phyloP scores from a whole-genome alignment of 2,888 invertebrate genomes.

The Theretra japonica region DNA sequence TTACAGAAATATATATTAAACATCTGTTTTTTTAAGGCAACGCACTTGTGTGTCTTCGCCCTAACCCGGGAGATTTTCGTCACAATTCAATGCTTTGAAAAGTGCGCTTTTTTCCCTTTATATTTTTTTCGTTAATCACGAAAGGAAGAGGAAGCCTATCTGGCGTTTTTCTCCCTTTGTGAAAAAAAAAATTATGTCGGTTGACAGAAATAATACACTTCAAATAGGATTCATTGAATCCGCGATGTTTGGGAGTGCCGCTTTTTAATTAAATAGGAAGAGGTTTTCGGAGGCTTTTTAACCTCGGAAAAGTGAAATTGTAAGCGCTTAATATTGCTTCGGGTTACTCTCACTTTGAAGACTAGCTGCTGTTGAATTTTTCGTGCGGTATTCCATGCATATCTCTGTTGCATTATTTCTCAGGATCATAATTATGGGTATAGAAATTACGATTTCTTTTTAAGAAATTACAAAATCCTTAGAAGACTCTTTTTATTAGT shows the following conservation, averaged over 20 bases:
- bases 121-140: slow-evolving; percentile 26
- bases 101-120: slow-evolving; percentile 19
- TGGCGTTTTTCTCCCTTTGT: slow-evolving; percentile 14
- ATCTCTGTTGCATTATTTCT: too few species aligned
- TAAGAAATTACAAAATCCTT: too few species aligned
- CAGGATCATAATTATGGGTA: too few species aligned
- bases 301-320: background rate
- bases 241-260: slow-evolving; percentile 10
- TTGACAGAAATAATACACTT: slow-evolving; percentile 22
- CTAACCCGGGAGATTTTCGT: slow-evolving; percentile 4
- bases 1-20: too few species aligned
- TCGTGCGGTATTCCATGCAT: too few species aligned
- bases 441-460: too few species aligned
- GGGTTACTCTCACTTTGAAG: too few species aligned
- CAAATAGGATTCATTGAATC: slow-evolving; percentile 8
- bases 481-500: too few species aligned
- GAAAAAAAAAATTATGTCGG: slow-evolving; percentile 11
- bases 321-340: too few species aligned
- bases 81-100: slow-evolving; percentile 26
- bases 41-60: background rate
- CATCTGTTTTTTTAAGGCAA: background rate
- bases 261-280: slow-evolving; percentile 24
- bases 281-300: background rate
- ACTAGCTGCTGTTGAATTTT: too few species aligned
- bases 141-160: slow-evolving; percentile 23